Evolutionary conservation across 2,797 vertebrate genomes (phyloP).

Genomic region (Platyrinchus mystaceus): DNA sequence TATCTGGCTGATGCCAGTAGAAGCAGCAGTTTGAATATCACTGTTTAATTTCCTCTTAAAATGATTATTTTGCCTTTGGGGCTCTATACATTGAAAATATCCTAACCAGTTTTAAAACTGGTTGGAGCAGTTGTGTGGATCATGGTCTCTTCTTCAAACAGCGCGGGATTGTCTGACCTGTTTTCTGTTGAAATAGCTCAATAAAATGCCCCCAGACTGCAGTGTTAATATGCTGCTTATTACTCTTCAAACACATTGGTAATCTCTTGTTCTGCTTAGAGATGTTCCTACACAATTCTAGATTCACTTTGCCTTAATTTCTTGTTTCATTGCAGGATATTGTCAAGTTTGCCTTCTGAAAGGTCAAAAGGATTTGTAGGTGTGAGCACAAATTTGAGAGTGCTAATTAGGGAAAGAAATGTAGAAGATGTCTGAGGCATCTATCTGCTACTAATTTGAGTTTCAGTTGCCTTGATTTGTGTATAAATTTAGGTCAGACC

Average conservation of each 20-base stretch:
- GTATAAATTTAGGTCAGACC: constrained; percentile 16
- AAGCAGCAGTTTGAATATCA: neutral
- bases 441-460: neutral
- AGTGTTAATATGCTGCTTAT: neutral
- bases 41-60: neutral
- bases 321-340: neutral
- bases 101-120: constrained; percentile 21
- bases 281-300: neutral
- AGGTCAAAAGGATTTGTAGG: constrained; percentile 21
- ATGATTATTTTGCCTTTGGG: constrained; percentile 27
- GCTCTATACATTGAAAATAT: neutral
- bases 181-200: neutral
- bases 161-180: neutral
- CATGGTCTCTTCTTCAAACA: neutral
- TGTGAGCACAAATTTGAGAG: neutral
- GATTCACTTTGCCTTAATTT: neutral
- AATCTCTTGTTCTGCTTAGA: neutral
- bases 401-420: neutral
- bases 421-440: neutral
- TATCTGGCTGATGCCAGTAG: neutral
- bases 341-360: neutral
- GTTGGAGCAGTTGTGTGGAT: neutral
- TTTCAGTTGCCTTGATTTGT: neutral
- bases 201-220: neutral
- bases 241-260: neutral